Evolutionary conservation across 2,888 invertebrate genomes (phyloP).

Genomic region (Drosophila limbata): DNA sequence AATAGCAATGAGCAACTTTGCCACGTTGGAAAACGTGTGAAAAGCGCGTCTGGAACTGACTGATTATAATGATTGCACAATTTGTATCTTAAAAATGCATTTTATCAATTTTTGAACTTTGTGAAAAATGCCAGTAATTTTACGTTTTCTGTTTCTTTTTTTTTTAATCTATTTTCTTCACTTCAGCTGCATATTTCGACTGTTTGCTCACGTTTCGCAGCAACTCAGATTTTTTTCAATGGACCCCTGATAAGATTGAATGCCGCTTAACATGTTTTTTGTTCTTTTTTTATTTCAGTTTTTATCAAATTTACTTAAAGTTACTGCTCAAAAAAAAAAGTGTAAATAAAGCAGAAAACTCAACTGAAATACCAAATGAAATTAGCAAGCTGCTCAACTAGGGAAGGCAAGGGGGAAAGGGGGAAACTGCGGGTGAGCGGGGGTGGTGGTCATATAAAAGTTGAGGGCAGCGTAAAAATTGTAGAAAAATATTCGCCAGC

Average conservation of each 20-base stretch:
- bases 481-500: constrained; percentile 51
- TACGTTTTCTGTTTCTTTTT: constrained; percentile 3
- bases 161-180: constrained; percentile 10
- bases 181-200: constrained; percentile 30
- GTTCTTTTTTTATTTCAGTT: not conserved
- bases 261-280: constrained; percentile 27
- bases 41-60: constrained; percentile 30
- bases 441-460: constrained; percentile 27
- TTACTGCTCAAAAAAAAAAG: constrained; percentile 6
- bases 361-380: constrained; percentile 62
- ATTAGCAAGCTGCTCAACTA: constrained; percentile 57
- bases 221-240: constrained; percentile 44
- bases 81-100: constrained; percentile 41
- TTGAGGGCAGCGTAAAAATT: constrained; percentile 49
- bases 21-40: constrained; percentile 49
- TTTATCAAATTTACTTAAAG: constrained; percentile 46
- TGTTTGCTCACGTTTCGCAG: constrained; percentile 42
- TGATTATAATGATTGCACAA: constrained; percentile 41
- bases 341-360: constrained; percentile 44
- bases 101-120: constrained; percentile 38
- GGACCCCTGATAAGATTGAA: constrained; percentile 47
- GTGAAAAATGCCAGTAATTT: constrained; percentile 33
- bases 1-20: constrained; percentile 32
- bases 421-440: not conserved
- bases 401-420: not conserved